Percentiles rank a stretch among this genome's conserved stretches.
phyloP scores from a whole-genome alignment of 2,888 invertebrate genomes.

The Bursaphelenchus okinawaensis region DNA sequence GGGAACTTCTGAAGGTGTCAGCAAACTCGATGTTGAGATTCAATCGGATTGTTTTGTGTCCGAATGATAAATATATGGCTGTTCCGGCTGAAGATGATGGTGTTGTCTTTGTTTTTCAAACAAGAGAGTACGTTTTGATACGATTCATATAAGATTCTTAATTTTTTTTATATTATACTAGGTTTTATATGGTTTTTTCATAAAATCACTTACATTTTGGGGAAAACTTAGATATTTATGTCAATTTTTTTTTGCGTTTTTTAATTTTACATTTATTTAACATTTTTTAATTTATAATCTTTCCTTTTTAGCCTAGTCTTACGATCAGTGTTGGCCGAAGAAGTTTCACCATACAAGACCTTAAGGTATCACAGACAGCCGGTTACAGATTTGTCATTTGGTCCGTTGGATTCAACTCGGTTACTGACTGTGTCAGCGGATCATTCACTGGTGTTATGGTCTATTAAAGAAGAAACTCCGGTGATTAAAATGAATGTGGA shows the following conservation, averaged over 20 bases:
- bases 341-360: background rate
- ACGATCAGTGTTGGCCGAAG: background rate
- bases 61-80: background rate
- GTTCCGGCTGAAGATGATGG: background rate
- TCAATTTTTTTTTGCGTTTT: too few relatives aligned
- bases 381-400: background rate
- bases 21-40: background rate
- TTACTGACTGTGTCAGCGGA: background rate
- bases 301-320: background rate
- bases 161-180: too few relatives aligned
- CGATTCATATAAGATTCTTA: too few relatives aligned
- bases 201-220: too few relatives aligned
- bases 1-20: background rate
- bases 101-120: background rate
- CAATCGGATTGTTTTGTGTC: background rate
- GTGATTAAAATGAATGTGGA: background rate
- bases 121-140: background rate
- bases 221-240: too few relatives aligned
- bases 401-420: background rate
- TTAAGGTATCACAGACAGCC: background rate
- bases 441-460: background rate
- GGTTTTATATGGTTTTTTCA: too few relatives aligned
- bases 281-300: too few relatives aligned
- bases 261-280: background rate
- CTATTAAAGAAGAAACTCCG: background rate